A percentile compares a stretch with the other conserved stretches of the same genome.
These are phyloP conservation scores for Xiphydria camelus DNA, from an alignment of 2,888 invertebrate species.

Conservation along the genomic window DNA sequence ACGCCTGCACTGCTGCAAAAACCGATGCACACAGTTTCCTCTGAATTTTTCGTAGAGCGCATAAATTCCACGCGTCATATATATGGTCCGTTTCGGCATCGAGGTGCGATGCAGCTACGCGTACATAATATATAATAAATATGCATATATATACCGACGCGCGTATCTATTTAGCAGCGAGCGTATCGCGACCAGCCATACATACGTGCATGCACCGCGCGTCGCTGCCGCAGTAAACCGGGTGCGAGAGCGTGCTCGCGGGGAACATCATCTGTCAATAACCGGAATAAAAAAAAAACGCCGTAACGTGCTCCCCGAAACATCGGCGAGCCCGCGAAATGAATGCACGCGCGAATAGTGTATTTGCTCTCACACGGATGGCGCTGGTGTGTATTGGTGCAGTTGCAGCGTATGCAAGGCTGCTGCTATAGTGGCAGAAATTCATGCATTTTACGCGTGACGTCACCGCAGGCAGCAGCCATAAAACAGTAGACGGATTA, in stretches of 20 bases:
- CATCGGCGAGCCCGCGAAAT: slow-evolving; percentile 11
- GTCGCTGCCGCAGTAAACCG: neutral
- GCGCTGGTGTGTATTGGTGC: neutral
- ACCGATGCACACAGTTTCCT: too few species aligned
- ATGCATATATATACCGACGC: too few species aligned
- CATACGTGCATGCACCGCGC: neutral
- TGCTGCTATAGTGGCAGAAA: slow-evolving; percentile 13
- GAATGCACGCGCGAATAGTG: slow-evolving; percentile 1
- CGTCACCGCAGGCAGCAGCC: slow-evolving; percentile 44
- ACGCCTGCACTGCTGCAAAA: too few species aligned
- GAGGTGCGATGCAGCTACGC: too few species aligned
- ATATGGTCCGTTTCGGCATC: too few species aligned
- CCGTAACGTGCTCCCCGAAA: slow-evolving; percentile 19
- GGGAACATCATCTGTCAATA: slow-evolving; percentile 42
- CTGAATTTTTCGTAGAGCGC: too few species aligned
- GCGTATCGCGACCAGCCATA: slow-evolving; percentile 1
- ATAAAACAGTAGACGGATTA: slow-evolving; percentile 53
- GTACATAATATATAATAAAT: too few species aligned
- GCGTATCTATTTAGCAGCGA: neutral
- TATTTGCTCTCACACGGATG: neutral
- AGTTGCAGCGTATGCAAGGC: neutral
- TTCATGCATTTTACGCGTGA: slow-evolving; percentile 35
- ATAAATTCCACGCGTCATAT: too few species aligned
- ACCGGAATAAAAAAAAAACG: slow-evolving; percentile 29
- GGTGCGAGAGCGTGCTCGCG: slow-evolving; percentile 20